Base-by-base conservation (phyloP, 2,888 invertebrate genomes). In the Idaea dimidiata region DNA sequence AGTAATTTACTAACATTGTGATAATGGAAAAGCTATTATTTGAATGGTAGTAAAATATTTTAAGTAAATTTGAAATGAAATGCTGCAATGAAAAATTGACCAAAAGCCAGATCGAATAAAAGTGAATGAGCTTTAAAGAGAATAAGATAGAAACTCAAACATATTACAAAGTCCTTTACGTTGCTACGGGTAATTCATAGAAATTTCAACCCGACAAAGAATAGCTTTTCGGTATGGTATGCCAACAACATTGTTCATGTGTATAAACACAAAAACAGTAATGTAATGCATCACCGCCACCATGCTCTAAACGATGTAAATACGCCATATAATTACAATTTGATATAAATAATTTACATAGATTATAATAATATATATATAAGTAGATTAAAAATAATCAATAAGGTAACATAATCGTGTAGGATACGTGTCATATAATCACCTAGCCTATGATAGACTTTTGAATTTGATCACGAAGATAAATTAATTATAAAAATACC, bases 391-490 rank as follows among this genome's bases (percentile, higher is more conserved):
- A 68, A 76, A 73, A 76, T 77, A 85, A 87, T 72, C 71, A 43
- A 83, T 80, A 81, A 24, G 68, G 68, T 73, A 83, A 83, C 79
- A 72, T 66, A 83, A 86, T 79, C 70, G 73, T 81, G 77, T 80
- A 80, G 81, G 79, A 81, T 87, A 88, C 80, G 83, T 86, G 86
- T 87, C 84, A 87, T 82, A 87, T 84, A 87, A 91, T 91, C 83
- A 84, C 89, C 91, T 91, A 92, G 86, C 91, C 92, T 92, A 92
- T 91, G 91, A 91, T 91, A 91, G 89, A 87, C 89, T 91, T 89
- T 88, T 84, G 84, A 91, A 89, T 87, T 89, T 87, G 89, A 91
- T 91, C 89, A 87, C 89, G 89, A 91, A 90, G 89, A 89, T 84
- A 92, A 92, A 91, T 88, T 85, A 91, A 14, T 91, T 91, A 90